These are phyloP conservation scores for Melikaiella ostensackeni DNA, from an alignment of 2,888 invertebrate species.

Conservation along the genomic window DNA sequence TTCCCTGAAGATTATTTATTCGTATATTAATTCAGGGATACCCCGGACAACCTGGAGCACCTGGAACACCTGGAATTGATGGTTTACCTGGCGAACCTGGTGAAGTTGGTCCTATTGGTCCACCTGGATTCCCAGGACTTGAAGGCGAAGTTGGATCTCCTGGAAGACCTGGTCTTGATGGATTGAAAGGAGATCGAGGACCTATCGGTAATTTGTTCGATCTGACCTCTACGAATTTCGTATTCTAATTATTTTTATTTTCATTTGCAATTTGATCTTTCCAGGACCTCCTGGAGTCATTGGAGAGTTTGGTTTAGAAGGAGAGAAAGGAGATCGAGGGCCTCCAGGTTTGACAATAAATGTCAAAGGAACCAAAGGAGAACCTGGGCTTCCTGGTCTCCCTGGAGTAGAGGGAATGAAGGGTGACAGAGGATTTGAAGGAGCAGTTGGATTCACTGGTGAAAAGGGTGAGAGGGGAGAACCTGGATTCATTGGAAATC, in stretches of 20 bases:
- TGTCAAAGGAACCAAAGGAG: slow-evolving; percentile 78
- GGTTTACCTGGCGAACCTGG: slow-evolving; percentile 83
- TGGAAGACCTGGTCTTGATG: slow-evolving; percentile 79
- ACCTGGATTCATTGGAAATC: slow-evolving; percentile 69
- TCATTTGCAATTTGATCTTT: not conserved
- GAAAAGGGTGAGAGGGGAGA: slow-evolving; percentile 75
- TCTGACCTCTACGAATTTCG: no score
- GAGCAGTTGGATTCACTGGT: slow-evolving; percentile 72
- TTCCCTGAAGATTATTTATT: no score
- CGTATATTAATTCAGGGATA: slow-evolving; percentile 76
- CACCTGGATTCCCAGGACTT: slow-evolving; percentile 83
- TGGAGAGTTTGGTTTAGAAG: slow-evolving; percentile 81
- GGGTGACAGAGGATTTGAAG: slow-evolving; percentile 79
- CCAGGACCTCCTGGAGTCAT: slow-evolving; percentile 74
- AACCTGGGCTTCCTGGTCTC: slow-evolving; percentile 78
- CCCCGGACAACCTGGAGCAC: slow-evolving; percentile 79
- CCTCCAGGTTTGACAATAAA: slow-evolving; percentile 78
- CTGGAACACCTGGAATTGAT: slow-evolving; percentile 82
- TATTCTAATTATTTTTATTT: not conserved
- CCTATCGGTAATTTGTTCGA: slow-evolving; percentile 64
- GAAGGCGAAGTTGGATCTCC: slow-evolving; percentile 86
- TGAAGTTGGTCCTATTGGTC: slow-evolving; percentile 81
- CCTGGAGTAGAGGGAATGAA: slow-evolving; percentile 79
- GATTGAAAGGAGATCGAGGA: slow-evolving; percentile 80
- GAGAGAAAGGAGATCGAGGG: slow-evolving; percentile 81